These are phyloP conservation scores for Melanargia galathea DNA, from an alignment of 2,888 invertebrate genomes.

Conservation along the genomic window DNA sequence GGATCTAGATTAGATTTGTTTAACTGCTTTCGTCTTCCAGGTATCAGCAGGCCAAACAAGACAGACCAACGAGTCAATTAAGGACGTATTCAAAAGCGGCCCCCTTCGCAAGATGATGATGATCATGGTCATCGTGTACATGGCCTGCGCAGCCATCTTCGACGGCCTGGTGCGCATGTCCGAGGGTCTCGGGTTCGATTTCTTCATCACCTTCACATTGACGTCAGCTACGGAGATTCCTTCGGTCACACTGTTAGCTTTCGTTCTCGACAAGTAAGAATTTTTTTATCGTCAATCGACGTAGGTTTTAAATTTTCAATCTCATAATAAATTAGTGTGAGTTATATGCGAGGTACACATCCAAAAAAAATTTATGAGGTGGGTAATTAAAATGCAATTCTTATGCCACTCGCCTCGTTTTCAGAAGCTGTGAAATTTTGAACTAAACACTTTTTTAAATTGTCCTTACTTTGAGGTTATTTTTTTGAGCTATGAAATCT, in stretches of 20 bases:
- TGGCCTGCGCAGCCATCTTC: constrained; percentile 69
- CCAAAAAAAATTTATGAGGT: too few relatives aligned
- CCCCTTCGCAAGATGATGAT: constrained; percentile 60
- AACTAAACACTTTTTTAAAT: too few relatives aligned
- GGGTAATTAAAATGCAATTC: too few relatives aligned
- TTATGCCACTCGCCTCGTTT: too few relatives aligned
- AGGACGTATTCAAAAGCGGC: constrained; percentile 55
- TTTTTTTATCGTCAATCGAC: neutral
- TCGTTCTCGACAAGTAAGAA: constrained; percentile 65
- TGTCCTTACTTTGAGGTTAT: too few relatives aligned
- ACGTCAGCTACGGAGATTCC: constrained; percentile 76
- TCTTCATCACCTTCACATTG: constrained; percentile 73
- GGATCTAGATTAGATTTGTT: neutral
- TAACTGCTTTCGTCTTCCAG: constrained; percentile 43
- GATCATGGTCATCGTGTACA: constrained; percentile 64
- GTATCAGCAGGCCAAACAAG: constrained; percentile 61
- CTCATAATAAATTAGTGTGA: too few relatives aligned
- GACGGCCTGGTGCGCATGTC: constrained; percentile 75
- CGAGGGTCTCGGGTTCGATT: constrained; percentile 70
- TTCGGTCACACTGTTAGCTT: constrained; percentile 65
- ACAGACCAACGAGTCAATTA: constrained; percentile 58
- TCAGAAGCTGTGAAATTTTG: too few relatives aligned
- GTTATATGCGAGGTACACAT: too few relatives aligned
- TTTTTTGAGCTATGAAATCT: neutral
- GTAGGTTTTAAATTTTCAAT: too few relatives aligned